phyloP scores from a whole-genome alignment of 1,140 invertebrate species.

The Drosophila parvula region DNA sequence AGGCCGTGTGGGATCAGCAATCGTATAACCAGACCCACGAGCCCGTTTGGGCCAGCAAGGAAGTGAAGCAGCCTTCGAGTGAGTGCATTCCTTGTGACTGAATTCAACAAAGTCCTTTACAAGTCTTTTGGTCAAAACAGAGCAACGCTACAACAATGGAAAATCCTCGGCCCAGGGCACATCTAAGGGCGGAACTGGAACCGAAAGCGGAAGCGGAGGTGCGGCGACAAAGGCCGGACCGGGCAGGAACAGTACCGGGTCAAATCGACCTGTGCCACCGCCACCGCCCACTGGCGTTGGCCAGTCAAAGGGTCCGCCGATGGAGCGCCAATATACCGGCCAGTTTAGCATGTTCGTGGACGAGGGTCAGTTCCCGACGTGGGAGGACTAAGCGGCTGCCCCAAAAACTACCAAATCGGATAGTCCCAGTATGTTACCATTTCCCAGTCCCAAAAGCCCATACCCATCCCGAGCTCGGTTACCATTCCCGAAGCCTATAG shows the following conservation, averaged over 20 bases:
- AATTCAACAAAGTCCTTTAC: neutral
- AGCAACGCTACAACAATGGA: slow-evolving; percentile 71
- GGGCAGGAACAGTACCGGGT: slow-evolving; percentile 6
- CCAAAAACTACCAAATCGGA: neutral
- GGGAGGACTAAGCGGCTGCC: slow-evolving; percentile 76
- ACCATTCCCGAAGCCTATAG: slow-evolving; percentile 11
- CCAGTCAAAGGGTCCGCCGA: slow-evolving; percentile 37
- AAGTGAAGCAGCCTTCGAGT: slow-evolving; percentile 74
- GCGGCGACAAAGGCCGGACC: slow-evolving; percentile 30
- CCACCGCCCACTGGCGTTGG: slow-evolving; percentile 14
- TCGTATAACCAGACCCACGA: slow-evolving; percentile 82
- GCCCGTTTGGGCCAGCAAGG: slow-evolving; percentile 82
- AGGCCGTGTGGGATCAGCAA: slow-evolving; percentile 83
- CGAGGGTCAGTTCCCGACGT: slow-evolving; percentile 81
- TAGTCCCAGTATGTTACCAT: neutral
- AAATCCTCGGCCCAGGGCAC: slow-evolving; percentile 44
- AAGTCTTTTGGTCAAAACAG: slow-evolving; percentile 6
- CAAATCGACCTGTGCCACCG: slow-evolving; percentile 20
- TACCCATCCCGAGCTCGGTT: neutral
- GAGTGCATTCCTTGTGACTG: slow-evolving; percentile 2
- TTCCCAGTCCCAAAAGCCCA: neutral
- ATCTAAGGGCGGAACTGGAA: slow-evolving; percentile 23
- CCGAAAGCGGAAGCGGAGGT: slow-evolving; percentile 16
- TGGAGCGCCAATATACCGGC: slow-evolving; percentile 70
- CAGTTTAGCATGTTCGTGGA: slow-evolving; percentile 83